Base-by-base conservation (phyloP, 2,888 invertebrate genomes). In the Coelopa pilipes region DNA sequence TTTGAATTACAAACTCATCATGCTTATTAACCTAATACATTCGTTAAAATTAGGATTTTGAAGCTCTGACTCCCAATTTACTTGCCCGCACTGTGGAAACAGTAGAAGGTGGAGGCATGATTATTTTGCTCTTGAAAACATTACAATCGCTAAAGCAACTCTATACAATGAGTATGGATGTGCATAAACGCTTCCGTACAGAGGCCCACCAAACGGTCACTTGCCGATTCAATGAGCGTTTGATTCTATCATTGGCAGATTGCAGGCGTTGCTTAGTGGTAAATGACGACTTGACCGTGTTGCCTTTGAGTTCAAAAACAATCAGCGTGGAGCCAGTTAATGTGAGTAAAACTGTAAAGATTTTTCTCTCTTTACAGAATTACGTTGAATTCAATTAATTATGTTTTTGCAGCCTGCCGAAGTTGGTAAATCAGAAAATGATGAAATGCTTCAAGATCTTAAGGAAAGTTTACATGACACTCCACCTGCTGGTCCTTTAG, bases 161-260 rank as follows among this genome's bases (percentile, higher is more conserved):
- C 4, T 99, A 96, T 85, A 95, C 98, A 0, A 94, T 99, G 90
- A 93, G 93, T 77, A 99, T 99, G 99, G 99, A 99, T 90, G 98
- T 99, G 1, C 99, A 99, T 89, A 92, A 96, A 78, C 91, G 96
- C 88, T 91, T 87, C 85, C 91, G 98, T 79, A 99, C 99, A 0
- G 98, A 99, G 89, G 94, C 97, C 0, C 96, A 98, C 85, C 92
- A 94, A 83, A 93, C 96, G 82, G 92, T 99, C 17, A 94, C 96
- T 15, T 95, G 96, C 76, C 90, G 99, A 73, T 99, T 99, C 87
- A 99, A 99, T 87, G 99, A 99, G 88, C 91, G 99, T 76, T 96
- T 99, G 84, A 90, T 99, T 17, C 88, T 99, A 1, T 98, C 98
- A 0, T 87, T 99, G 77, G 92, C 96, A 1, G 94, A 95, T 15